A percentile compares a stretch with the other conserved stretches of the same genome.
These are phyloP conservation scores for Acleris laterana DNA, from an alignment of 2,888 invertebrate genomes.

Conservation along the genomic window DNA sequence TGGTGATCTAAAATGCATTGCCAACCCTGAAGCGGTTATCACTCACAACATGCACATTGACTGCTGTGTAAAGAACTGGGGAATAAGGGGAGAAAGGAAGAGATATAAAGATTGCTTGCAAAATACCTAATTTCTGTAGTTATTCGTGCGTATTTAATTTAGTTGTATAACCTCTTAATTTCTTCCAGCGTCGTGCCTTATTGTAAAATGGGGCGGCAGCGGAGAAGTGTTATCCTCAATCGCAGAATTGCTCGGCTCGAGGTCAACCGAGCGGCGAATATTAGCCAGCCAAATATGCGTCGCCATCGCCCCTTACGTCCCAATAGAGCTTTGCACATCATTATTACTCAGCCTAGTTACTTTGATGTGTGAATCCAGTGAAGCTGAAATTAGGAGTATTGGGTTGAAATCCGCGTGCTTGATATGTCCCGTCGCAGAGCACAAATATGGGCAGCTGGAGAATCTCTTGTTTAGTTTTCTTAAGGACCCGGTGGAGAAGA, in stretches of 20 bases:
- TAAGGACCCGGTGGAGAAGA: slow-evolving; percentile 69
- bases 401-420: slow-evolving; percentile 74
- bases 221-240: slow-evolving; percentile 75
- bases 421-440: slow-evolving; percentile 72
- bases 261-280: slow-evolving; percentile 66
- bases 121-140: too few species aligned
- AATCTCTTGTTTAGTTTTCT: slow-evolving; percentile 73
- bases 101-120: too few species aligned
- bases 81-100: too few species aligned
- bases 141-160: not conserved
- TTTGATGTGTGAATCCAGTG: slow-evolving; percentile 79
- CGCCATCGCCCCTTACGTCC: slow-evolving; percentile 74
- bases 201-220: slow-evolving; percentile 79
- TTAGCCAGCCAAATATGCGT: slow-evolving; percentile 76
- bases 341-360: slow-evolving; percentile 73
- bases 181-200: slow-evolving; percentile 75
- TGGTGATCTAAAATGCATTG: too few species aligned
- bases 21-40: too few species aligned
- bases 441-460: slow-evolving; percentile 75
- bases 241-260: slow-evolving; percentile 70
- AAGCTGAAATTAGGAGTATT: slow-evolving; percentile 66
- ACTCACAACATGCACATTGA: too few species aligned
- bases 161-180: slow-evolving; percentile 80
- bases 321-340: slow-evolving; percentile 76
- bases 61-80: too few species aligned